These are phyloP conservation scores for Lasaia peninsularis DNA, from an alignment of 1,140 invertebrate species.

Conservation along the genomic window DNA sequence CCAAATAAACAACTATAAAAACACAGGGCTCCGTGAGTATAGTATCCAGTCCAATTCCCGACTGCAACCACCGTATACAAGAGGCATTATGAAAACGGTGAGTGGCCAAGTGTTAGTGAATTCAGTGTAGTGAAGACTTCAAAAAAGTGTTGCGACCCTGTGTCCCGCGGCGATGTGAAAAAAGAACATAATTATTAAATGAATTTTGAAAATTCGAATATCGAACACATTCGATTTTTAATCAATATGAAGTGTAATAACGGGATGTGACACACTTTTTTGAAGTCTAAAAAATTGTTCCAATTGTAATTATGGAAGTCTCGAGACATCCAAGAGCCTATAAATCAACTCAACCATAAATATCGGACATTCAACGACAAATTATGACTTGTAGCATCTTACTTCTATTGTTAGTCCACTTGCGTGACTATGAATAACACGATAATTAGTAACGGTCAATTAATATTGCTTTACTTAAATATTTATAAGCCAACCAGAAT, in stretches of 20 bases:
- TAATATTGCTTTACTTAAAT: neutral
- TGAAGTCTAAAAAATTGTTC: slow-evolving; percentile 39
- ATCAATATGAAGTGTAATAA: slow-evolving; percentile 6
- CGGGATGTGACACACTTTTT: slow-evolving; percentile 60
- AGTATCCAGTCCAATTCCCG: slow-evolving; percentile 84
- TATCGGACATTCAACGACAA: too few species aligned
- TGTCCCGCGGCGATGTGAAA: slow-evolving; percentile 35
- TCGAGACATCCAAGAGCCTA: too few species aligned
- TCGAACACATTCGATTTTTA: neutral
- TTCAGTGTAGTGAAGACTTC: slow-evolving; percentile 63
- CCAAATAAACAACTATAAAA: slow-evolving; percentile 79
- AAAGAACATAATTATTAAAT: slow-evolving; percentile 4
- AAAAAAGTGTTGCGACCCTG: slow-evolving; percentile 53
- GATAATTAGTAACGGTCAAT: slow-evolving; percentile 2
- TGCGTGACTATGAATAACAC: neutral
- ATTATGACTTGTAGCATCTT: too few species aligned
- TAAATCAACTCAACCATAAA: too few species aligned
- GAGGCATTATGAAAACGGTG: slow-evolving; percentile 79
- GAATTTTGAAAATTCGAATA: too few species aligned
- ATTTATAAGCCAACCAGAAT: neutral
- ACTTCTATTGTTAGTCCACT: neutral
- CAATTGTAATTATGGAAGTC: neutral
- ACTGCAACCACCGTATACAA: slow-evolving; percentile 77
- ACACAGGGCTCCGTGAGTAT: slow-evolving; percentile 78
- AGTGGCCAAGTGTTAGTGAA: slow-evolving; percentile 59